These are phyloP conservation scores for Rotaria socialis DNA, from an alignment of 2,888 invertebrate genomes.

Conservation along the genomic window DNA sequence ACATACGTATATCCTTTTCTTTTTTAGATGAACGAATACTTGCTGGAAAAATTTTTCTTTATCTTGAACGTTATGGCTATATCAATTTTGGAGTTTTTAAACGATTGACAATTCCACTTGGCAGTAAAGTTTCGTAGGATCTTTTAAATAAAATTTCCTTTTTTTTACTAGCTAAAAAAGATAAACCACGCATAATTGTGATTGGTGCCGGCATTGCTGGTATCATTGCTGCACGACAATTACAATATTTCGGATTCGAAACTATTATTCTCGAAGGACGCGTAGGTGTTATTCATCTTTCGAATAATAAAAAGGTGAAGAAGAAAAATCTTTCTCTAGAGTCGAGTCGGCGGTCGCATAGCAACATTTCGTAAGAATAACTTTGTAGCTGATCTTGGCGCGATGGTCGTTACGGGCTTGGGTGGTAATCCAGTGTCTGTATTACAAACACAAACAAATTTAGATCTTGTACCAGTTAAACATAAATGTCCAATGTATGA, in stretches of 20 bases:
- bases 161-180: constrained; percentile 55
- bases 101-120: constrained; percentile 63
- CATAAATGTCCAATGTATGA: constrained; percentile 93
- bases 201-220: constrained; percentile 84
- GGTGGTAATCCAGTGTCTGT: constrained; percentile 89
- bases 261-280: constrained; percentile 71
- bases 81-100: constrained; percentile 96
- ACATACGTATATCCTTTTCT: background rate
- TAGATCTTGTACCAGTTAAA: constrained; percentile 87
- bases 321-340: constrained; percentile 60
- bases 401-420: constrained; percentile 94
- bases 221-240: constrained; percentile 84
- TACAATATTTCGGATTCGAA: constrained; percentile 91
- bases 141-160: background rate
- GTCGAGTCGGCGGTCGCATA: constrained; percentile 90
- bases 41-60: constrained; percentile 57
- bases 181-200: constrained; percentile 64
- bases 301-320: background rate
- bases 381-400: constrained; percentile 75
- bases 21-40: constrained; percentile 28
- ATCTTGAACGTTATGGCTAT: constrained; percentile 87
- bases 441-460: constrained; percentile 86
- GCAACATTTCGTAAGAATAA: constrained; percentile 87
- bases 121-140: background rate
- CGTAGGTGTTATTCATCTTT: constrained; percentile 50